A percentile compares a stretch with the other conserved stretches of the same genome.
Conservation (phyloP, 2,797 vertebrate genomes). For the Vultur gryphus region DNA sequence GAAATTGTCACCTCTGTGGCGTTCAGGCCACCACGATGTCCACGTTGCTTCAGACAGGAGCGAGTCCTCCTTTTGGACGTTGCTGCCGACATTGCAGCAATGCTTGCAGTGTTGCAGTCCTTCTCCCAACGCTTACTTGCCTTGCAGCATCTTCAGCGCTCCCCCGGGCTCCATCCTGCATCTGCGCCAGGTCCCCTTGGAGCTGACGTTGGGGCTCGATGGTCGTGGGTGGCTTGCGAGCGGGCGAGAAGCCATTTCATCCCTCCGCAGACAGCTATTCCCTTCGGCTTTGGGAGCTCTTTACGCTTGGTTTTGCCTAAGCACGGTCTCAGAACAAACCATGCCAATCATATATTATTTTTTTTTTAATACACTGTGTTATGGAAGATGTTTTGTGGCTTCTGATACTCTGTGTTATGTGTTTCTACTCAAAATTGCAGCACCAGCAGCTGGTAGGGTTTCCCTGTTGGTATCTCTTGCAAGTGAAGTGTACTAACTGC, state of each 20-base stretch:
- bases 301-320: neutral
- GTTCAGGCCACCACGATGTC: neutral
- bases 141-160: neutral
- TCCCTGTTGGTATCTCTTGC: conserved; percentile 45
- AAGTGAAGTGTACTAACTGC: conserved; percentile 57
- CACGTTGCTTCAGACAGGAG: neutral
- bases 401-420: conserved; percentile 61
- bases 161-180: neutral
- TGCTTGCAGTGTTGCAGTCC: neutral
- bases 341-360: conserved; percentile 76
- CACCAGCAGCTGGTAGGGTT: conserved; percentile 59
- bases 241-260: fast-evolving
- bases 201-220: neutral
- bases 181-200: neutral
- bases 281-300: neutral
- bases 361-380: neutral
- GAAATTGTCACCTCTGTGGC: neutral
- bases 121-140: neutral
- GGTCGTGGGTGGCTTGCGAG: neutral
- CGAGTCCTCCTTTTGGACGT: neutral
- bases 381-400: conserved; percentile 56
- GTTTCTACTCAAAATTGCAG: conserved; percentile 52
- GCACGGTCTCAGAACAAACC: conserved; percentile 40
- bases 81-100: neutral
- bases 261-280: neutral